phyloP scores from a whole-genome alignment of 2,888 invertebrate genomes.

The Philhelius pedissequus region DNA sequence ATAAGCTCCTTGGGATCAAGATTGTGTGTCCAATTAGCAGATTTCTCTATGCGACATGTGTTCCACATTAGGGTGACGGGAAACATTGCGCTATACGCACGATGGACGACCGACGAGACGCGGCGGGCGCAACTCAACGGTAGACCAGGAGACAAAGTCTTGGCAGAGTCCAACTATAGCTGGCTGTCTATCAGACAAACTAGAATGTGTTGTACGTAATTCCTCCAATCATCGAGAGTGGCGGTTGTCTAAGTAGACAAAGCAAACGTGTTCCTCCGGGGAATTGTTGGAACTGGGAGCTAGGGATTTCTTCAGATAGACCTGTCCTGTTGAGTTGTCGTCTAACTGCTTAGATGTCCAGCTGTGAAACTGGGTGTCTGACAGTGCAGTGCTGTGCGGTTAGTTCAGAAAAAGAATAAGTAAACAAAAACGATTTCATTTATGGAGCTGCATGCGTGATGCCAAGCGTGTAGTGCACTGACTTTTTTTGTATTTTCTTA shows the following conservation, averaged over 20 bases:
- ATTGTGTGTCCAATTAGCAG: slow-evolving; percentile 58
- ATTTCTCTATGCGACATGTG: slow-evolving; percentile 62
- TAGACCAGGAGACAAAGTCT: not conserved
- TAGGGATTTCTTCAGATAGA: slow-evolving; percentile 18
- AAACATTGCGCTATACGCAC: not conserved
- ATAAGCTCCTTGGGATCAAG: slow-evolving; percentile 18
- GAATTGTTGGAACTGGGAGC: slow-evolving; percentile 36
- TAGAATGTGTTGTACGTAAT: slow-evolving; percentile 31
- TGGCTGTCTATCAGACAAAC: slow-evolving; percentile 32
- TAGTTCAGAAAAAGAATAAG: not conserved
- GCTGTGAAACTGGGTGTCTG: slow-evolving; percentile 28
- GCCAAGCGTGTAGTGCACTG: slow-evolving; percentile 21
- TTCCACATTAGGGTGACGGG: slow-evolving; percentile 60
- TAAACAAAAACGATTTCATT: not conserved
- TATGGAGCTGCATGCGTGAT: slow-evolving; percentile 39
- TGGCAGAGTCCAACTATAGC: slow-evolving; percentile 13
- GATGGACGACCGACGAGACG: not conserved
- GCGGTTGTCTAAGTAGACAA: slow-evolving; percentile 14
- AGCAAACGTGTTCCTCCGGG: slow-evolving; percentile 37
- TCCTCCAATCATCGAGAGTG: slow-evolving; percentile 23
- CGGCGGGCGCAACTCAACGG: not conserved
- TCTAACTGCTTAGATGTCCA: slow-evolving; percentile 45
- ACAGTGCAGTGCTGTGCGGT: too few relatives aligned
- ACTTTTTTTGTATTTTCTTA: slow-evolving; percentile 1
- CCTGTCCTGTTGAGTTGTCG: slow-evolving; percentile 31